A percentile compares a stretch with the other conserved stretches of the same genome.
These are phyloP conservation scores for Chymomyza procnemis DNA, from an alignment of 2,888 invertebrate species.

Conservation along the genomic window DNA sequence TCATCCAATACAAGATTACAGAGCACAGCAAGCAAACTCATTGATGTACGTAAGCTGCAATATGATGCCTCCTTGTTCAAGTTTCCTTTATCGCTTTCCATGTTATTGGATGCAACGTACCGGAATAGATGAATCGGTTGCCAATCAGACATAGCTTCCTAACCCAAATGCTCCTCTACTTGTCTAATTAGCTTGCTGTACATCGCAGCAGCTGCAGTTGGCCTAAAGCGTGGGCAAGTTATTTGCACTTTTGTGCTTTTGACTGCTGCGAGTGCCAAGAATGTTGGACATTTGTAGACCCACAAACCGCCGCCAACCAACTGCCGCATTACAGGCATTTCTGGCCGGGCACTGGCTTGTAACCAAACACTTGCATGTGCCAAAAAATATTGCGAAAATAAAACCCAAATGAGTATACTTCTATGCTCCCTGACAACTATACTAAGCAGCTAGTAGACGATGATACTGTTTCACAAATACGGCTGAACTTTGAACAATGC, in stretches of 20 bases:
- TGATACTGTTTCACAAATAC: neutral
- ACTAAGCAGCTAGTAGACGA: neutral
- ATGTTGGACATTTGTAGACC: slow-evolving; percentile 2
- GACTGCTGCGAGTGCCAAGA: slow-evolving; percentile 20
- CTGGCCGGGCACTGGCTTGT: slow-evolving; percentile 17
- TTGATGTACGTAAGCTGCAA: no score
- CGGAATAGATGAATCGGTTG: no score
- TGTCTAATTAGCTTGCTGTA: neutral
- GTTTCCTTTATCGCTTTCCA: no score
- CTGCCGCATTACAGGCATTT: slow-evolving; percentile 44
- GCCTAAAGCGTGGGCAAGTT: slow-evolving; percentile 6
- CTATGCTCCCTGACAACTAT: neutral
- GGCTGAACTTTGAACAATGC: slow-evolving; percentile 21
- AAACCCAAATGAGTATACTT: neutral
- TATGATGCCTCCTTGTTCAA: no score
- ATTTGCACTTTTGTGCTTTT: slow-evolving; percentile 24
- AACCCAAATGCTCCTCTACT: neutral
- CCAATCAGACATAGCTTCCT: no score
- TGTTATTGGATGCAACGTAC: no score
- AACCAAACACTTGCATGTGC: slow-evolving; percentile 16
- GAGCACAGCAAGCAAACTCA: no score
- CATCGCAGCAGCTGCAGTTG: neutral
- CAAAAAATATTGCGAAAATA: neutral
- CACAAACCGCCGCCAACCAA: slow-evolving; percentile 15
- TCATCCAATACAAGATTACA: no score